Evolutionary conservation across 2,113 vertebrate genomes (phyloP), one percentile per base, ranked within the genome.

Genomic region (Cyanistes caeruleus): DNA sequence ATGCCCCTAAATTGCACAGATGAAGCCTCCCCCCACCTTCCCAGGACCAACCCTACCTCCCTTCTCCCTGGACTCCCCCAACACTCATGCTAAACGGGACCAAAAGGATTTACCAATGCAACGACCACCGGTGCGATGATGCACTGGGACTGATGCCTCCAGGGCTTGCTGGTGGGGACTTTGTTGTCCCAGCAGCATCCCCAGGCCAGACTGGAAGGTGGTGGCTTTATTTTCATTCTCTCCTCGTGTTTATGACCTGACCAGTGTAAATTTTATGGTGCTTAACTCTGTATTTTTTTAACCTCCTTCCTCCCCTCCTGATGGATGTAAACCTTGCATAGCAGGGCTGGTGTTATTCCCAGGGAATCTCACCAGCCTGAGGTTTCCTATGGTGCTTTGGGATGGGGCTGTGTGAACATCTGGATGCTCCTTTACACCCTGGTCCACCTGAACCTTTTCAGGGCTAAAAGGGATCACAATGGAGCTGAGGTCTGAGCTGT

Each of bases 201-300:
- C 56, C 0, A 1, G 84, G 33, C 62, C 85, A 73, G 80, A 85
- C 88, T 95, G 90, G 65, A 88, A 85, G 78, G 84, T 24, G 82
- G 93, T 88, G 95, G 85, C 75, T 91, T 95, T 44, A 43, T 63
- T 78, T 85, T 95, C 14, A 3, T 91, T 90, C 91, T 91, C 89
- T 95, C 69, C 86, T 96, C 77, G 12, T 31, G 80, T 93, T 95
- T 93, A 93, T 90, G 87, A 89, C 81, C 97, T 74, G 96, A 97
- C 91, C 84, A 93, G 92, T 97, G 94, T 97, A 96, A 89, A 95
- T 90, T 95, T 96, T 85, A 94, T 49, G 98, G 98, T 98, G 98
- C 97, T 98, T 95, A 97, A 76, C 86, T 94, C 93, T 74, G 13
- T 93, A 56, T 52, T 72, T 79, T 87, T 87, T 75, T 73, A 79